Conservation (phyloP, 2,888 invertebrate genomes). For the Hydriomena furcata region DNA sequence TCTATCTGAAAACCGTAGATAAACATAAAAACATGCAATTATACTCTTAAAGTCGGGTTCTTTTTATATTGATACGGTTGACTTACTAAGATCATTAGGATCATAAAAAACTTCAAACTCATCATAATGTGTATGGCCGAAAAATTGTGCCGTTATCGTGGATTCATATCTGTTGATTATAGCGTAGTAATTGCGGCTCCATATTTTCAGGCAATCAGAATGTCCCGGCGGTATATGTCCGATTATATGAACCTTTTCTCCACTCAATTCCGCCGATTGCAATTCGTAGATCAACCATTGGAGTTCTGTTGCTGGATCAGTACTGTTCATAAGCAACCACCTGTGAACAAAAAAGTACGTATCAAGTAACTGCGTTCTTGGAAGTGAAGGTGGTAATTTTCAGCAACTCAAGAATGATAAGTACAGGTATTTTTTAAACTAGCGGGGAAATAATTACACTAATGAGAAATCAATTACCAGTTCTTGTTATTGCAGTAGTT, state of each 20-base stretch:
- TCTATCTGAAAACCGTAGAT: conserved; percentile 78
- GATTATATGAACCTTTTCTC: conserved; percentile 98
- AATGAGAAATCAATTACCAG: conserved; percentile 85
- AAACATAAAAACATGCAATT: conserved; percentile 20
- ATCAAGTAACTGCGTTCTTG: conserved; percentile 4
- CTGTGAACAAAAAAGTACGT: conserved; percentile 58
- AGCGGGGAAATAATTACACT: too few relatives aligned
- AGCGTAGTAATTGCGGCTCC: conserved; percentile 97
- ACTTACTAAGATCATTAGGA: conserved; percentile 88
- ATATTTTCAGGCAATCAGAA: conserved; percentile 96
- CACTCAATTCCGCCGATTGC: conserved; percentile 96
- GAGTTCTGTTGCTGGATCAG: conserved; percentile 97
- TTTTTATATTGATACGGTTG: conserved; percentile 30
- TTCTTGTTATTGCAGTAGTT: conserved; percentile 98
- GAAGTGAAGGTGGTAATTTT: conserved; percentile 3
- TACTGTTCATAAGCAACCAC: conserved; percentile 96
- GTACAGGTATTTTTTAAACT: not conserved
- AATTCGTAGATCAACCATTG: conserved; percentile 98
- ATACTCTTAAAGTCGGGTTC: not conserved
- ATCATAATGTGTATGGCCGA: conserved; percentile 97
- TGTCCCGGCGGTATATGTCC: conserved; percentile 98
- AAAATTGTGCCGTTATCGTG: conserved; percentile 96
- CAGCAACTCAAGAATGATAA: conserved; percentile 7
- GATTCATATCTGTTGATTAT: conserved; percentile 95
- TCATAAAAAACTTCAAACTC: conserved; percentile 97